Conservation (phyloP, 2,888 invertebrate species). For the Patella ulyssiponensis region DNA sequence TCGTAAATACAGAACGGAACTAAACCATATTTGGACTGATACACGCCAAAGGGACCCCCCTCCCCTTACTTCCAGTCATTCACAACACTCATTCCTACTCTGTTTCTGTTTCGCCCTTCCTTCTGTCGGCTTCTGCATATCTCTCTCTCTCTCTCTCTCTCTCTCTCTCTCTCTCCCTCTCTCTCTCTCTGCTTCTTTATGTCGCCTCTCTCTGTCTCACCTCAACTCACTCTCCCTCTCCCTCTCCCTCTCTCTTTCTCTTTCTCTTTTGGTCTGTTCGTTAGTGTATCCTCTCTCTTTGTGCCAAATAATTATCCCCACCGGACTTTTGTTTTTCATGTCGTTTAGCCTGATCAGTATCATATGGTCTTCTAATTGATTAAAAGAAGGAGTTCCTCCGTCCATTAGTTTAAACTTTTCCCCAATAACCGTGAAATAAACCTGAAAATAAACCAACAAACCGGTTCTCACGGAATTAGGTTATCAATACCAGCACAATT, state of each 20-base stretch:
- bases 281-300: not conserved
- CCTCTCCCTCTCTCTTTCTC: conserved; percentile 10
- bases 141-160: too few relatives aligned
- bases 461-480: too few relatives aligned
- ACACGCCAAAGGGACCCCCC: not conserved
- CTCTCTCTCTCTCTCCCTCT: not conserved
- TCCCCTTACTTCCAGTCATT: not conserved
- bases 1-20: too few relatives aligned
- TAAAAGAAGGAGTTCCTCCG: too few relatives aligned
- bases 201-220: conserved; percentile 21
- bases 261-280: conserved; percentile 15
- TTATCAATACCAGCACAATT: too few relatives aligned
- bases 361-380: not conserved
- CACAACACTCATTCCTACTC: not conserved
- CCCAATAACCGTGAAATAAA: too few relatives aligned
- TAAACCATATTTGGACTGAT: too few relatives aligned
- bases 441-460: too few relatives aligned
- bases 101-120: not conserved
- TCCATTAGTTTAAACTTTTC: too few relatives aligned
- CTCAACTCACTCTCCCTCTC: too few relatives aligned
- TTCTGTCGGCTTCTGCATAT: not conserved
- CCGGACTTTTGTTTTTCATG: not conserved
- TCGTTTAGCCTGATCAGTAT: conserved; percentile 20
- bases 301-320: not conserved
- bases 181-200: not conserved